Evolutionary conservation across 1,140 invertebrate genomes (phyloP), one percentile per base, ranked within the genome.

Genomic region (Aphelenchoides fujianensis): DNA sequence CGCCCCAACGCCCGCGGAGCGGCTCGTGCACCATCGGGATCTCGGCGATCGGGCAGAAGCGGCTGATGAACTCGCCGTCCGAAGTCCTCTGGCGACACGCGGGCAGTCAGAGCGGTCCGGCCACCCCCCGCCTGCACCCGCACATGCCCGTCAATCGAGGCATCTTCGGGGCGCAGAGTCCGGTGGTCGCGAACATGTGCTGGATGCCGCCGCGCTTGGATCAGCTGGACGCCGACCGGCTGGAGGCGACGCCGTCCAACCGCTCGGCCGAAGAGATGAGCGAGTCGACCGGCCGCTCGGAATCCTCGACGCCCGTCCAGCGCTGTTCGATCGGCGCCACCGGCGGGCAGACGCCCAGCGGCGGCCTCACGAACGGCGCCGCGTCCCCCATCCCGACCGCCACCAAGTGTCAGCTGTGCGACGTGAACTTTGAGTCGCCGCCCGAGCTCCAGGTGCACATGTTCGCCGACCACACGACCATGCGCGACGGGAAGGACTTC

Each of bases 401-500:
- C 19, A 75, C 74, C 30, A 64, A 69, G 3, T 75, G 74, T 54
- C 55, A 63, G 23, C 35, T 75, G 19, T 75, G 74, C 54, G 74
- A 75, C 2, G 52, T 73, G 12, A 12, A 72, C 12, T 77, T 75
- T 72, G 73, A 77, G 3, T 68, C 53, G 1, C 59, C 72, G 28
- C 32, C 62, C 3, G 70, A 79, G 48, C 59, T 78, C 9, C 53
- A 77, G 53, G 68, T 78, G 27, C 77, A 78, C 37, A 74, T 77
- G 28, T 72, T 73, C 34, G 64, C 77, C 12, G 77, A 78, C 36
- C 77, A 78, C 37, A 48, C 77, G 32, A 19, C 52, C 30, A 80
- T 79, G 62, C 62, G 78, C 0, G 76, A 78, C 37, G 77, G 77
- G 27, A 72, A 59, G 16, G 70, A 79, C 54, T 80, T 76, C 32